Percentiles rank a stretch among this genome's conserved stretches.
phyloP scores from a whole-genome alignment of 2,113 vertebrate species.

The Bostrychus sinensis region DNA sequence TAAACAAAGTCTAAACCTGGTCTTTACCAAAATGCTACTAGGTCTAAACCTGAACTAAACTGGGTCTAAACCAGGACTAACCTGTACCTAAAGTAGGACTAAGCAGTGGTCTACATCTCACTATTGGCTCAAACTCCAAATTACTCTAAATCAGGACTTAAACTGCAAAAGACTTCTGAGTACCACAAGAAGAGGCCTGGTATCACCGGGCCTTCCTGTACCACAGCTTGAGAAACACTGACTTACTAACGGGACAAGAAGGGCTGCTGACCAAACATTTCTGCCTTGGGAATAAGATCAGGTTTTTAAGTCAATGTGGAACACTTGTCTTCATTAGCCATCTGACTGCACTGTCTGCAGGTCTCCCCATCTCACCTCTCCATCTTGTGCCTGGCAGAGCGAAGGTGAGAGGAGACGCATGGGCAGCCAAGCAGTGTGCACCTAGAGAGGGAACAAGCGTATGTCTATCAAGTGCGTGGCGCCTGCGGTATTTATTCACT shows the following conservation, averaged over 20 bases:
- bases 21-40: too few species aligned
- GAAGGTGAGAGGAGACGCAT: slow-evolving; percentile 41
- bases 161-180: too few species aligned
- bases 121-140: too few species aligned
- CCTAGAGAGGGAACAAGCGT: slow-evolving; percentile 6
- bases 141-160: too few species aligned
- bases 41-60: too few species aligned
- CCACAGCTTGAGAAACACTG: neutral
- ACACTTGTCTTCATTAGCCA: slow-evolving; percentile 11
- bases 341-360: slow-evolving; percentile 23
- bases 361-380: slow-evolving; percentile 11
- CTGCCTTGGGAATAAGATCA: slow-evolving; percentile 7
- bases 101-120: too few species aligned
- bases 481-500: slow-evolving; percentile 28
- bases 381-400: slow-evolving; percentile 36
- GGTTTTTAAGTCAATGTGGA: slow-evolving; percentile 10
- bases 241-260: slow-evolving; percentile 3
- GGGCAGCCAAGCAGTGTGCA: slow-evolving; percentile 34
- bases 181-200: too few species aligned
- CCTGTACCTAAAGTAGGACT: too few species aligned
- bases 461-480: slow-evolving; percentile 35
- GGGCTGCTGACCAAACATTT: slow-evolving; percentile 8
- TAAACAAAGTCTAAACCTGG: too few species aligned
- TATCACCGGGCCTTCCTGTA: too few species aligned
- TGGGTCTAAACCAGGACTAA: too few species aligned